These are phyloP conservation scores for Xiphophorus hellerii DNA, from an alignment of 2,113 vertebrate species.

Conservation along the genomic window DNA sequence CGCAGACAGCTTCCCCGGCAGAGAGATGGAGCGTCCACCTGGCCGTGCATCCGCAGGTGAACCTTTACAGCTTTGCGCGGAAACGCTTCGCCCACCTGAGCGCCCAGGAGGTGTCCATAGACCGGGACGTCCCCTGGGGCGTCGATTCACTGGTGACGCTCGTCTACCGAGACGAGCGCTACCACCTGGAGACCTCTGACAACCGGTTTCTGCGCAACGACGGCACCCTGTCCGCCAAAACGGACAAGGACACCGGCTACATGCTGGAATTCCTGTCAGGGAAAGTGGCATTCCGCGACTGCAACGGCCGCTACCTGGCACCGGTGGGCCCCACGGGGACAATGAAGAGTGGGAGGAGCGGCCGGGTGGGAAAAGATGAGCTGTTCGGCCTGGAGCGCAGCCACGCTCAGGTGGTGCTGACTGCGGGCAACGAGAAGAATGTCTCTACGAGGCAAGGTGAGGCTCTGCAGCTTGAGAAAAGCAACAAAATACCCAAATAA, in stretches of 20 bases:
- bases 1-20: conserved; percentile 83
- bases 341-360: conserved; percentile 88
- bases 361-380: conserved; percentile 91
- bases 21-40: conserved; percentile 96
- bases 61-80: conserved; percentile 90
- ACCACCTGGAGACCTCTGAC: conserved; percentile 92
- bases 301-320: conserved; percentile 89
- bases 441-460: conserved; percentile 95
- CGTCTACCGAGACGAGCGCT: conserved; percentile 91
- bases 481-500: too few species aligned
- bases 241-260: conserved; percentile 87
- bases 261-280: conserved; percentile 93
- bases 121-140: conserved; percentile 95
- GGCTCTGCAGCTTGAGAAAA: conserved; percentile 12
- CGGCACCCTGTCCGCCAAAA: conserved; percentile 80
- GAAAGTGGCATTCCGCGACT: conserved; percentile 92
- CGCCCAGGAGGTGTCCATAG: conserved; percentile 84
- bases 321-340: conserved; percentile 91
- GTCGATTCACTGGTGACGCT: conserved; percentile 93
- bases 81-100: conserved; percentile 94
- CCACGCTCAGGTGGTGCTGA: conserved; percentile 92
- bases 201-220: conserved; percentile 90
- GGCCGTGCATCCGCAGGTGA: conserved; percentile 94
- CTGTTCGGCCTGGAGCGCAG: conserved; percentile 95
- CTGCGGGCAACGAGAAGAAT: conserved; percentile 91